Conservation (phyloP, 2,888 invertebrate species). For the Drosophila stalkeri region DNA sequence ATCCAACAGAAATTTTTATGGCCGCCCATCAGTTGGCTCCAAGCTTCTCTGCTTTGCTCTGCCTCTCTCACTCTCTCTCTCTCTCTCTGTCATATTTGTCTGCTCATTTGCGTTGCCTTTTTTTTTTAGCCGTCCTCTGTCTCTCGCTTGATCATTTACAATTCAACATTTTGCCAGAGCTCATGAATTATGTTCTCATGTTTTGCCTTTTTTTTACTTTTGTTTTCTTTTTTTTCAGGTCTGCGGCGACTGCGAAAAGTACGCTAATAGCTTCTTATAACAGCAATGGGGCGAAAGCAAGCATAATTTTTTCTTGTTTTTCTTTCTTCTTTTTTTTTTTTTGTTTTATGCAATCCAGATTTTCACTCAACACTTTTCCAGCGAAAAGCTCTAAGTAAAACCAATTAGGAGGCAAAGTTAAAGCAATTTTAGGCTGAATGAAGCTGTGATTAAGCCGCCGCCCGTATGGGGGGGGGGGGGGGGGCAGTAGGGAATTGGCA, state of each 20-base stretch:
- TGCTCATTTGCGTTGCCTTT: conserved; percentile 46
- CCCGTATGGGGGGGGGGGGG: not conserved
- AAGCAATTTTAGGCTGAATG: conserved; percentile 37
- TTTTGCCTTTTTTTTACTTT: conserved; percentile 46
- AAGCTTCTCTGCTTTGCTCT: not conserved
- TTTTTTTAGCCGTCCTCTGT: conserved; percentile 4
- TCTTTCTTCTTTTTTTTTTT: not conserved
- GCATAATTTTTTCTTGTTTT: conserved; percentile 28
- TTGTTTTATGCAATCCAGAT: not conserved
- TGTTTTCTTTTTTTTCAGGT: conserved; percentile 19
- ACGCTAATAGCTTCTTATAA: conserved; percentile 73
- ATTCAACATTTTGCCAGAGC: conserved; percentile 69
- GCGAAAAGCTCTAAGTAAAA: conserved; percentile 14
- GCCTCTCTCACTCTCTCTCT: not conserved
- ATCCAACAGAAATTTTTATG: conserved; percentile 35
- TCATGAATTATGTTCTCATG: conserved; percentile 75
- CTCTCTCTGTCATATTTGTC: conserved; percentile 13
- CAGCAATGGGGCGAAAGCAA: conserved; percentile 54
- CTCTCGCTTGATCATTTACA: conserved; percentile 68
- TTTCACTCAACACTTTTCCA: conserved; percentile 12
- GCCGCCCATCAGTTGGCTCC: conserved; percentile 23
- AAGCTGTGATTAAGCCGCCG: conserved; percentile 34
- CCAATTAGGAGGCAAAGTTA: conserved; percentile 22
- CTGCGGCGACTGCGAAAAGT: conserved; percentile 45
- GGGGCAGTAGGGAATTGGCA: not conserved